phyloP scores from a whole-genome alignment of 92 coral and sea anemone species.

The Parazoanthus atlanticus region DNA sequence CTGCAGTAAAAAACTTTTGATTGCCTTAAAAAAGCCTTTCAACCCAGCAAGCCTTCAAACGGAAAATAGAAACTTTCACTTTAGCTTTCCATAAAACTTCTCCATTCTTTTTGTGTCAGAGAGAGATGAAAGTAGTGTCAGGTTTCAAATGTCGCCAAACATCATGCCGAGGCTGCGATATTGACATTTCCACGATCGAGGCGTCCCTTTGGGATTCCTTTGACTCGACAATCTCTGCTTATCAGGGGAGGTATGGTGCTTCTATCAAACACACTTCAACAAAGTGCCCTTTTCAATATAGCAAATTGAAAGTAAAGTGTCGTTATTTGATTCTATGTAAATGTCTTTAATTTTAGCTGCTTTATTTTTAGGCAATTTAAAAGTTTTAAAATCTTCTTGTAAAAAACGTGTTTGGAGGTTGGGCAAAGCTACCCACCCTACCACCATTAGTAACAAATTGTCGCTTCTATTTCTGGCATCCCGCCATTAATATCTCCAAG shows the following conservation, averaged over 20 bases:
- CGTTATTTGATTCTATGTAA: background rate
- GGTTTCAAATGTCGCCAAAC: slow-evolving; percentile 40
- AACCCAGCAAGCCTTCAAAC: background rate
- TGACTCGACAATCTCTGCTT: background rate
- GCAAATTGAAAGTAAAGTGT: background rate
- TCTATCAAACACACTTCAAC: background rate
- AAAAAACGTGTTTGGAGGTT: background rate
- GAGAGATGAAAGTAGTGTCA: slow-evolving; percentile 4
- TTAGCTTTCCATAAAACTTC: background rate
- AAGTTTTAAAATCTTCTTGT: too few species aligned
- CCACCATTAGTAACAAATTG: background rate
- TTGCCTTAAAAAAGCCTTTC: background rate
- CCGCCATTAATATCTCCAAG: slow-evolving; percentile 25
- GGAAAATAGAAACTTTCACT: too few species aligned
- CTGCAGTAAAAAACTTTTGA: background rate
- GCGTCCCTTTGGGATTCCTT: background rate
- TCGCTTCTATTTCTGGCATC: slow-evolving; percentile 37
- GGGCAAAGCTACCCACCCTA: background rate
- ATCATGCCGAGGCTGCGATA: slow-evolving; percentile 36
- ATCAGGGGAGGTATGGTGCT: too few species aligned
- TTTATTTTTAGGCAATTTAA: background rate
- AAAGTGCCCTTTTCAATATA: background rate
- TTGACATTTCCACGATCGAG: background rate
- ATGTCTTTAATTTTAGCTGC: background rate
- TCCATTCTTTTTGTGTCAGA: background rate